Conservation (phyloP, 1,140 invertebrate species). For the Archivesica marissinica region DNA sequence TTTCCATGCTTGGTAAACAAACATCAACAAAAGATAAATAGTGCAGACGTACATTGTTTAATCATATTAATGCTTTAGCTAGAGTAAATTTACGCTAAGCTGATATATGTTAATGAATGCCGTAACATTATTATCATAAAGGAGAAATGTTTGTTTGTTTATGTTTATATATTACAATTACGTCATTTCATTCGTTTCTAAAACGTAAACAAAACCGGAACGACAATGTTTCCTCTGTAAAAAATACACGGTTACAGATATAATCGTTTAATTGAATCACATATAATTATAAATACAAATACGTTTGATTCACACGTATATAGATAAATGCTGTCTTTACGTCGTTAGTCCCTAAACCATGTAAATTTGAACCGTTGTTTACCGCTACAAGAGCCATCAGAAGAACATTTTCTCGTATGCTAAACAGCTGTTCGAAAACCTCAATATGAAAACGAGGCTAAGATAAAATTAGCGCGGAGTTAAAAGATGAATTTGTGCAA, state of each 20-base stretch:
- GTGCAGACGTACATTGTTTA: not conserved
- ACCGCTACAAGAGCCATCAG: constrained; percentile 39
- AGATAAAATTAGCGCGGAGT: constrained; percentile 19
- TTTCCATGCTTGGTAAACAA: constrained; percentile 45
- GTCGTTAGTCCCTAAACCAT: not conserved
- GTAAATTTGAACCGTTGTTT: constrained; percentile 19
- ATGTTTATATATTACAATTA: constrained; percentile 3
- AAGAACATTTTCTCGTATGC: constrained; percentile 65
- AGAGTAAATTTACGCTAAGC: no score
- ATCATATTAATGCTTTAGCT: no score
- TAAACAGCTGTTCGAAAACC: constrained; percentile 62
- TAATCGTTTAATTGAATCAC: not conserved
- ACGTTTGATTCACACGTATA: not conserved
- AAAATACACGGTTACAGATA: not conserved
- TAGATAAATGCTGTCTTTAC: constrained; percentile 9
- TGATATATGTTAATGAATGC: no score
- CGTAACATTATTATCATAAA: no score
- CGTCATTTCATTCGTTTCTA: constrained; percentile 45
- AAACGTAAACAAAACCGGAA: constrained; percentile 46
- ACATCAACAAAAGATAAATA: constrained; percentile 34
- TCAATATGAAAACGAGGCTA: constrained; percentile 40
- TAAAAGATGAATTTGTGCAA: no score
- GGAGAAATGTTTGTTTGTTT: not conserved
- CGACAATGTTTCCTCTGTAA: not conserved
- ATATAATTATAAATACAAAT: not conserved